Conservation (phyloP, 2,797 vertebrate genomes). For the Lutjanus argentimaculatus region DNA sequence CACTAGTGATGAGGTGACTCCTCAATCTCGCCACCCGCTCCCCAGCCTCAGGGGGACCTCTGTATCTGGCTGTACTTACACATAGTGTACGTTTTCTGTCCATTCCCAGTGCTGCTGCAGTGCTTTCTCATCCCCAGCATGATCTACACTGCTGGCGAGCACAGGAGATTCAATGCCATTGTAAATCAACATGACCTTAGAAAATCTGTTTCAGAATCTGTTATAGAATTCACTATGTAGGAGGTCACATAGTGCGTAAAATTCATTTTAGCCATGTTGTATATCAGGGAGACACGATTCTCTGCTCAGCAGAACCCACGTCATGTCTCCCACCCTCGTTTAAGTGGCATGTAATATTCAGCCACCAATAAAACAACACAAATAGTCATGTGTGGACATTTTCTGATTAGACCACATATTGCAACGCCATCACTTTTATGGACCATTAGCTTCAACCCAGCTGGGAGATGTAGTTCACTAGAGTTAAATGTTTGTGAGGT, state of each 20-base stretch:
- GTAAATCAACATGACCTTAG: conserved; percentile 45
- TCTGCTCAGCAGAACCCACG: not conserved
- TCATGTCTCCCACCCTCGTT: conserved; percentile 1
- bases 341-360: not conserved
- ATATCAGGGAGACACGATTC: not conserved
- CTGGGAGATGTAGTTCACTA: not conserved
- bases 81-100: conserved; percentile 46
- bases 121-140: conserved; percentile 18
- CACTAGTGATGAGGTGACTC: conserved; percentile 71
- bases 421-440: conserved; percentile 21
- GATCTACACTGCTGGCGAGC: conserved; percentile 27
- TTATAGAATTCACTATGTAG: conserved; percentile 19
- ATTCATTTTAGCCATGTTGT: conserved; percentile 23
- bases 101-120: conserved; percentile 29
- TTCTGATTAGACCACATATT: conserved; percentile 30
- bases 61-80: conserved; percentile 57
- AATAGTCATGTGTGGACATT: not conserved
- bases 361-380: conserved; percentile 21
- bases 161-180: conserved; percentile 6
- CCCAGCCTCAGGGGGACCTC: conserved; percentile 35
- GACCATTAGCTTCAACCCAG: conserved; percentile 9
- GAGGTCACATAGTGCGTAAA: conserved; percentile 26
- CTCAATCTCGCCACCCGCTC: conserved; percentile 49
- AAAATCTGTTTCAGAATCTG: conserved; percentile 11
- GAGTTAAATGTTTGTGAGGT: not conserved